Base-by-base conservation (phyloP, 2,888 invertebrate species). In the Caenorhabditis japonica region DNA sequence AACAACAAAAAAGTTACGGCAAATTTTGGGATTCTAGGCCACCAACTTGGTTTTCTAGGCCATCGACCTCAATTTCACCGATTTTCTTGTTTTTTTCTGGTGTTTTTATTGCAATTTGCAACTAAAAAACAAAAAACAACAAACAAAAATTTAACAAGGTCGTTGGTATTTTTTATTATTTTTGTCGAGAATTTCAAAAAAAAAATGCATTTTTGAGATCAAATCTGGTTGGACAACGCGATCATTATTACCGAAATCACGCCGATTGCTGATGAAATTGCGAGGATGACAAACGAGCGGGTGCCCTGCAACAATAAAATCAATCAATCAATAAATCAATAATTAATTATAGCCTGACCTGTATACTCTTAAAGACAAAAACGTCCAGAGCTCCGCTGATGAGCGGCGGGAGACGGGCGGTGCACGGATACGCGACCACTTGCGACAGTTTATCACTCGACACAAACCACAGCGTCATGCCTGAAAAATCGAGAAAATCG, bases 371-470 rank as follows among this genome's bases (percentile, higher is more conserved):
- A 51, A 80, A 85, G 21, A 85, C 58, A 34, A 85, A 72, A 7
- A 85, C 83, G 60, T 85, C 85, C 5, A 81, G 70, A 3, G 83
- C 49, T 7, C 83, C 83, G 17, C 83, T 81, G 51, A 85, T 85
- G 3, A 85, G 78, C 12, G 85, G 84, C 12, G 85, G 85, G 10
- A 85, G 66, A 76, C 89, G 87, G 13, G 89, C 88, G 3, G 90
- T 87, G 53, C 90, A 89, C 3, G 90, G 90, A 77, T 89, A 90
- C 33, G 89, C 88, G 43, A 90, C 88, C 15, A 89, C 84, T 77
- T 89, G 88, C 0, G 88, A 88, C n/a, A 90, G 80, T 2, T 85
- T 83, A 52, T 87, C 85, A 76, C 89, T 89, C 15, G 90, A 89
- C 4, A 90, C 80, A 79, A 90, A 89, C 88, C 89, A 90, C 33